phyloP scores from a whole-genome alignment of 1,140 invertebrate genomes.

The Propsilocerus akamusi region DNA sequence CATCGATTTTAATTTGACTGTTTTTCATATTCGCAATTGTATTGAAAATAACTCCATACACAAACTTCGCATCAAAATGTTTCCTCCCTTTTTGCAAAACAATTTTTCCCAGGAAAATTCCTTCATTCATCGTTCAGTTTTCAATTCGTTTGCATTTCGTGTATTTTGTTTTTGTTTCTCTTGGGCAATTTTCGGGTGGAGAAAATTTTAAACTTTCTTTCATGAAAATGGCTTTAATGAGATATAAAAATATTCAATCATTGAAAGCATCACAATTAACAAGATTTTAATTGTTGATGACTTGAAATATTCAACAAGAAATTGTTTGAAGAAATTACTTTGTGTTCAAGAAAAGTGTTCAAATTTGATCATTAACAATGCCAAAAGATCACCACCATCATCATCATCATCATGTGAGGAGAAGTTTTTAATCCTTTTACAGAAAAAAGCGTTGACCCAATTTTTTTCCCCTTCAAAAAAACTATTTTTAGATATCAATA shows the following conservation, averaged over 20 bases:
- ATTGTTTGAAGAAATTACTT: neutral
- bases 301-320: no score
- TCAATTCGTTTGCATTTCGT: neutral
- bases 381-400: conserved; percentile 1
- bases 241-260: neutral
- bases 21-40: neutral
- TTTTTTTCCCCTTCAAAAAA: neutral
- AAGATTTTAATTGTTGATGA: no score
- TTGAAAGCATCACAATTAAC: neutral
- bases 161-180: neutral
- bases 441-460: neutral
- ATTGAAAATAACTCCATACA: neutral
- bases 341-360: neutral
- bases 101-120: neutral
- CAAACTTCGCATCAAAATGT: neutral
- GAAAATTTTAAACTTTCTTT: neutral
- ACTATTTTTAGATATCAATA: neutral
- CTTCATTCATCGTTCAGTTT: neutral
- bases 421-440: no score
- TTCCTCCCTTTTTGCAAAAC: neutral
- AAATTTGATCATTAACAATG: neutral
- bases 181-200: neutral
- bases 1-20: neutral
- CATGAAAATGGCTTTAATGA: neutral
- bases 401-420: neutral